A percentile compares a stretch with the other conserved stretches of the same genome.
Conservation (phyloP, 2,888 invertebrate genomes). For the Chirona hameri region DNA sequence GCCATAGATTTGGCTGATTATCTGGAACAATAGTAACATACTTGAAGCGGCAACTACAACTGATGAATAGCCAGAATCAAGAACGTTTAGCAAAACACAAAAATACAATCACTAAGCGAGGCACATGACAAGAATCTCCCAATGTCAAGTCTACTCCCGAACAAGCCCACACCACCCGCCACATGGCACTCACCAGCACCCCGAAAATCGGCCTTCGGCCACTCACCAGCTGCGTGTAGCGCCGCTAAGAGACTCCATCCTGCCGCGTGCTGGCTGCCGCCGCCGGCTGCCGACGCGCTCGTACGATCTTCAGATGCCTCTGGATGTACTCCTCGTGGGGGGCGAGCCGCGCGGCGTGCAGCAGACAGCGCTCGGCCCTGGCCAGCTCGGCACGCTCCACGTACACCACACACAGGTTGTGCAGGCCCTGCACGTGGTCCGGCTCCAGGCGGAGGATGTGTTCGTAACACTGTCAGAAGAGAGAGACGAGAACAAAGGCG, state of each 20-base stretch:
- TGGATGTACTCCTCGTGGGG: conserved; percentile 88
- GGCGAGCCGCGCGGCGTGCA: conserved; percentile 72
- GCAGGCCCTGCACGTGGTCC: conserved; percentile 86
- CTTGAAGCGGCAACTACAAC: no score
- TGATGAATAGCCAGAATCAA: no score
- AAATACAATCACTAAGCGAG: no score
- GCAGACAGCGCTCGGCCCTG: conserved; percentile 79
- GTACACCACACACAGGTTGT: conserved; percentile 93
- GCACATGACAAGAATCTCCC: no score
- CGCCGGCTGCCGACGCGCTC: conserved; percentile 55
- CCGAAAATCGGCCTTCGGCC: no score
- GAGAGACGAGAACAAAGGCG: no score
- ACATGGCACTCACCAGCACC: no score
- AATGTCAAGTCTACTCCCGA: no score
- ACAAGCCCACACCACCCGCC: no score
- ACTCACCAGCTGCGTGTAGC: neutral
- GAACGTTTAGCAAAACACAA: no score
- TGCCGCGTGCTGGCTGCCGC: neutral
- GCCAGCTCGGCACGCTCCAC: conserved; percentile 84
- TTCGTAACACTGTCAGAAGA: conserved; percentile 69
- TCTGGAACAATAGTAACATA: no score
- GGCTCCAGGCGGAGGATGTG: conserved; percentile 82
- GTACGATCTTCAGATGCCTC: conserved; percentile 83
- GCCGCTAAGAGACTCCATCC: neutral
- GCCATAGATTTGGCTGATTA: no score